Evolutionary conservation across 1,140 invertebrate genomes (phyloP).

Genomic region (Maconellicoccus hirsutus): DNA sequence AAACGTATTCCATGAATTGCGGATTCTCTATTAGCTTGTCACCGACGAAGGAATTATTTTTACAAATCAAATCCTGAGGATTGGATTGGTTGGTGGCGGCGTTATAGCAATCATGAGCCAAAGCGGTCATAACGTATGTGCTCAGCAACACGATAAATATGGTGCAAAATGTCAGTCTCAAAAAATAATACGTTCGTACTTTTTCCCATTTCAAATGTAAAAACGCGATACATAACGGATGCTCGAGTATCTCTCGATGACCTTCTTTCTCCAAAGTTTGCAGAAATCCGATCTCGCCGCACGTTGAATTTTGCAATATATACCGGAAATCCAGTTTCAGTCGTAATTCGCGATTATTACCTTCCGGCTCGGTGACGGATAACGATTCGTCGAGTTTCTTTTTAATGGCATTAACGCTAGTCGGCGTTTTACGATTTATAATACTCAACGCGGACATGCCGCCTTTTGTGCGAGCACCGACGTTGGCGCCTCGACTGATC

Average conservation of each 20-base stretch:
- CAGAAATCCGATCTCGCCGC: conserved; percentile 64
- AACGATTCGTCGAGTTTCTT: conserved; percentile 65
- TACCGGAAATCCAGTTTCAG: conserved; percentile 68
- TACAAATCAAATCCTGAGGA: conserved; percentile 40
- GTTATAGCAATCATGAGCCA: conserved; percentile 68
- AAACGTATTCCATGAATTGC: conserved; percentile 59
- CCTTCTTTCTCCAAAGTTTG: conserved; percentile 72
- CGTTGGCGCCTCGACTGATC: conserved; percentile 69
- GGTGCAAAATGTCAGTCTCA: conserved; percentile 62
- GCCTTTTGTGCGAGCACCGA: conserved; percentile 69
- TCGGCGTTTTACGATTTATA: conserved; percentile 67
- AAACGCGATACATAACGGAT: conserved; percentile 72
- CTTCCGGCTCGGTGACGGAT: conserved; percentile 62
- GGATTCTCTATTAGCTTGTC: conserved; percentile 56
- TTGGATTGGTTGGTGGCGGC: conserved; percentile 37
- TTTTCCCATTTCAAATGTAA: conserved; percentile 77
- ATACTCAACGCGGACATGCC: conserved; percentile 69
- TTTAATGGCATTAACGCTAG: conserved; percentile 60
- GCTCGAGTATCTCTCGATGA: conserved; percentile 66
- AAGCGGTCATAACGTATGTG: conserved; percentile 58
- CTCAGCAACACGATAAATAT: conserved; percentile 66
- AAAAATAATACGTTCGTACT: conserved; percentile 75
- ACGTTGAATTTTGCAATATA: conserved; percentile 61
- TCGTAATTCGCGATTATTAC: conserved; percentile 63
- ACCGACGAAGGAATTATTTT: conserved; percentile 59